A percentile compares a stretch with the other conserved stretches of the same genome.
Evolutionary conservation across 2,113 vertebrate species (phyloP).

Genomic region (rat (Rattus norvegicus)): GRCr8 NC_086022.1:65974501-65975000

Average conservation of each 20-base stretch:
- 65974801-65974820: neutral
- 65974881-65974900: neutral
- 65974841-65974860: neutral
- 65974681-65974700: neutral
- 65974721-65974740: neutral
- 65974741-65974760: neutral
- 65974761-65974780: neutral
- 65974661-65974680: neutral
- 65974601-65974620: neutral
- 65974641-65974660: neutral
- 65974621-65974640: neutral
- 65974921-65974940: neutral
- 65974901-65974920: neutral
- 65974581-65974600: neutral
- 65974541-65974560: neutral
- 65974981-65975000: neutral
- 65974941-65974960: neutral
- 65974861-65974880: neutral
- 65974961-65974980: neutral
- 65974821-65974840: neutral
- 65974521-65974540: fast-evolving
- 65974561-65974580: neutral
- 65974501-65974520: neutral
- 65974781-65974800: neutral
- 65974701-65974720: neutral